These are phyloP conservation scores for Pteronotus mesoamericanus DNA, from an alignment of 2,797 vertebrate genomes.

Conservation along the genomic window DNA sequence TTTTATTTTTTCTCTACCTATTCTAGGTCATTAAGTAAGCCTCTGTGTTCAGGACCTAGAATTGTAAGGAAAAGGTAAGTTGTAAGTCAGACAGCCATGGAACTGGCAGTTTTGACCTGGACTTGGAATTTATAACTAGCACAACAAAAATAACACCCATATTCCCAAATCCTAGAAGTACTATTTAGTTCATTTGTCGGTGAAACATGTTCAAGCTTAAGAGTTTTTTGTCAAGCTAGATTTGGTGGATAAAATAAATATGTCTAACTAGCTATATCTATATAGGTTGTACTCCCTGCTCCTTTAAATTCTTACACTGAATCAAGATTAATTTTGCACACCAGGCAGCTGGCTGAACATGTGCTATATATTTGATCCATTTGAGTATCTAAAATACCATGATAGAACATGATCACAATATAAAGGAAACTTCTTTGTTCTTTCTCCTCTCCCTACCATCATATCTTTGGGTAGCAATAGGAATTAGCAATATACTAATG, in stretches of 20 bases:
- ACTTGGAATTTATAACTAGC: neutral
- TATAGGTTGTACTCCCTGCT: neutral
- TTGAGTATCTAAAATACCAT: neutral
- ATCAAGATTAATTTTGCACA: neutral
- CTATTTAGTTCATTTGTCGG: neutral
- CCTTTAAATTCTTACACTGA: neutral
- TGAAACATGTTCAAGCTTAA: neutral
- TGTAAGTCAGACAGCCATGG: neutral
- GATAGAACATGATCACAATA: neutral
- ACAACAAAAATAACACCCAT: neutral
- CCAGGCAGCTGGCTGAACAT: neutral
- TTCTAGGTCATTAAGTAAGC: neutral
- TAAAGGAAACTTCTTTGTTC: neutral
- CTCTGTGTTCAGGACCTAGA: neutral
- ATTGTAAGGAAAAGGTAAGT: neutral
- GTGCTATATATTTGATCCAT: neutral
- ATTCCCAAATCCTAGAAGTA: neutral
- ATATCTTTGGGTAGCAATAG: neutral
- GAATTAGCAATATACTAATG: neutral
- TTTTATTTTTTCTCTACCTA: neutral
- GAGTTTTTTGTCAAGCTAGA: neutral
- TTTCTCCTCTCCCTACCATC: neutral
- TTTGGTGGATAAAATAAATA: neutral
- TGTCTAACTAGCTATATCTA: neutral
- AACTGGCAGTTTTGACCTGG: neutral